Conservation (phyloP, 1,140 invertebrate species). For the Calliopsis andreniformis region DNA sequence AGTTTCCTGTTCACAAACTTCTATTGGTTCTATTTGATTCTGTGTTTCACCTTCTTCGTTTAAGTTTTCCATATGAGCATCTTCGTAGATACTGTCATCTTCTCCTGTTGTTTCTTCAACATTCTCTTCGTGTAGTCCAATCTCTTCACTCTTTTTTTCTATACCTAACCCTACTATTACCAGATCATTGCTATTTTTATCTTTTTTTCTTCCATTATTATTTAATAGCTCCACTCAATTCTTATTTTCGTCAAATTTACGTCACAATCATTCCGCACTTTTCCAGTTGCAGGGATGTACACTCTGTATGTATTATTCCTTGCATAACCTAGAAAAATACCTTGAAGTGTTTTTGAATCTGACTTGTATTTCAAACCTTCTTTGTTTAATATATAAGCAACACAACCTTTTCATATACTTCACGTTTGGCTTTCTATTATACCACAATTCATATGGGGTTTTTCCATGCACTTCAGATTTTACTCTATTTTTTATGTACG, state of each 20-base stretch:
- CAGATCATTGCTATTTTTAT: not conserved
- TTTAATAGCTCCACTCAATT: not conserved
- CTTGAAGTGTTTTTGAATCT: constrained; percentile 10
- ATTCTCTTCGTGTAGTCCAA: not conserved
- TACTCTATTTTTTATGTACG: constrained; percentile 28
- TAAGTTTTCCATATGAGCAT: not conserved
- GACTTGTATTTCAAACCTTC: not conserved
- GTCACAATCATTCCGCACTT: constrained; percentile 16
- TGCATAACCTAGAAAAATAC: constrained; percentile 31
- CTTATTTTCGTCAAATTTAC: constrained; percentile 26
- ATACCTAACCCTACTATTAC: not conserved
- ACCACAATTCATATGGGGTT: not conserved
- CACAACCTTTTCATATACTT: constrained; percentile 2
- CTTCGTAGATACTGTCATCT: not conserved
- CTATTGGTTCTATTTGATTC: not conserved
- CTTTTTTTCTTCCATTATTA: not conserved
- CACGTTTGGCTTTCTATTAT: not conserved
- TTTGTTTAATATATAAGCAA: not conserved
- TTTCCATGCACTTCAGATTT: not conserved
- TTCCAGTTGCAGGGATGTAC: not conserved
- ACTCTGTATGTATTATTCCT: constrained; percentile 1
- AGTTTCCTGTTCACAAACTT: not conserved
- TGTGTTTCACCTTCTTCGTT: not conserved
- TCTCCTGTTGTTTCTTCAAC: not conserved
- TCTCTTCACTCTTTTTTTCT: not conserved